Base-by-base conservation (phyloP, 1,140 invertebrate genomes). In the Hypothenemus hampei region DNA sequence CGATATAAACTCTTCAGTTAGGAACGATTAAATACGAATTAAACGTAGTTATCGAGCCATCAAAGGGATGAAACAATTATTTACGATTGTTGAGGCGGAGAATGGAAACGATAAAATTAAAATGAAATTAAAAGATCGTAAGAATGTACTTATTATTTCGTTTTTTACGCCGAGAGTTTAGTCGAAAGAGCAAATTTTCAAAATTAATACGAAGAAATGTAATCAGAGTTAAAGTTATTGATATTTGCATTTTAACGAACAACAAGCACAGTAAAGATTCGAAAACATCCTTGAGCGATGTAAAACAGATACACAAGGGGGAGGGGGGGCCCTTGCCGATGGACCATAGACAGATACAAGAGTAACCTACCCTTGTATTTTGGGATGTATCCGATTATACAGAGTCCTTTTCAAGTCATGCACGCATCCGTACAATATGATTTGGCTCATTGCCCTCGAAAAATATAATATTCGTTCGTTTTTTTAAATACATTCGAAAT, bases 401-500 rank as follows among this genome's bases (percentile, higher is more conserved):
- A 58, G 47, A 35, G 41, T 53, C 60, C 66, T 57, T 66, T 68
- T 68, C 60, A 66, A 39, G 46, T 47, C 45, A 59, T 54, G 59
- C 65, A 68, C 54, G 59, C 56, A 63, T 63, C 66, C 66, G 63
- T 68, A 66, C 59, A 68, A 66, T 68, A 68, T 68, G 68, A 63
- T 67, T 65, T 67, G 68, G 65, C 65, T 70, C 68, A 70, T 70
- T 70, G 65, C 68, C 60, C 65, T 46, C 60, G 59, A 65, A 70
- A 70, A 68, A 68, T 69, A 57, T 63, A 55, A 59, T 47, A n/a
- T n/a, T n/a, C n/a, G 40, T 63, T 62, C 52, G 52, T 53, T 65
- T 68, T 66, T 63, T 66, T 62, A 68, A 66, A 47, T 50, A 33
- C 43, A 45, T 37, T 18, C 47, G 56, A 58, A 64, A 62, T 60